Percentiles rank a stretch among this genome's conserved stretches.
Conservation (phyloP, 2,113 vertebrate genomes). For the Ochotona curzoniae region DNA sequence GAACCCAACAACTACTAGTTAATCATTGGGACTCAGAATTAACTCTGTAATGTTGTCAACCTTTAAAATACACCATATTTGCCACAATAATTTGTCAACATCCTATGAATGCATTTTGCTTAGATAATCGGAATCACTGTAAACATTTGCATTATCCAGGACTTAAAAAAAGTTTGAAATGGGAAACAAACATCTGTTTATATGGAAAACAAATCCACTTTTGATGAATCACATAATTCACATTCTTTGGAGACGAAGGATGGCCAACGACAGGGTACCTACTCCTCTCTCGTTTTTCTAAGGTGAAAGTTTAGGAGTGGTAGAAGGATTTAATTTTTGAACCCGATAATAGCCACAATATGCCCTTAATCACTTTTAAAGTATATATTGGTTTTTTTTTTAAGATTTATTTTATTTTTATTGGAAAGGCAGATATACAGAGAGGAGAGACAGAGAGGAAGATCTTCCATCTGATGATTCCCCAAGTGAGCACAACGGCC, state of each 20-base stretch:
- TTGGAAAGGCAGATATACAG: too few species aligned
- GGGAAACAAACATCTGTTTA: conserved; percentile 90
- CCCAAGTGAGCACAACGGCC: too few species aligned
- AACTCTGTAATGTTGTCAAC: conserved; percentile 95
- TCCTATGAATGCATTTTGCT: conserved; percentile 94
- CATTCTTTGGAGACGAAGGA: background rate
- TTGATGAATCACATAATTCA: background rate
- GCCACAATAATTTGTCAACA: conserved; percentile 93
- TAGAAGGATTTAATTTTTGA: background rate
- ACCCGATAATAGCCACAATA: background rate
- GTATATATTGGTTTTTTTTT: too few species aligned
- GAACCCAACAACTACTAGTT: conserved; percentile 95
- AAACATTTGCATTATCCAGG: conserved; percentile 88
- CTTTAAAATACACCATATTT: conserved; percentile 93
- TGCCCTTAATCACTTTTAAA: too few species aligned
- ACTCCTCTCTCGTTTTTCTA: background rate
- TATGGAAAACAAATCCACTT: conserved; percentile 82
- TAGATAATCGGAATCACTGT: conserved; percentile 94
- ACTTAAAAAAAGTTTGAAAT: too few species aligned
- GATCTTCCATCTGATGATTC: too few species aligned
- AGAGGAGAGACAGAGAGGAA: too few species aligned
- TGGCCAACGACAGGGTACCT: too few species aligned
- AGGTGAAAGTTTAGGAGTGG: background rate
- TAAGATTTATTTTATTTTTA: too few species aligned
- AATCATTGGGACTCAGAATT: conserved; percentile 94